Base-by-base conservation (phyloP, 2,113 vertebrate genomes). In the Toxostoma redivivum region DNA sequence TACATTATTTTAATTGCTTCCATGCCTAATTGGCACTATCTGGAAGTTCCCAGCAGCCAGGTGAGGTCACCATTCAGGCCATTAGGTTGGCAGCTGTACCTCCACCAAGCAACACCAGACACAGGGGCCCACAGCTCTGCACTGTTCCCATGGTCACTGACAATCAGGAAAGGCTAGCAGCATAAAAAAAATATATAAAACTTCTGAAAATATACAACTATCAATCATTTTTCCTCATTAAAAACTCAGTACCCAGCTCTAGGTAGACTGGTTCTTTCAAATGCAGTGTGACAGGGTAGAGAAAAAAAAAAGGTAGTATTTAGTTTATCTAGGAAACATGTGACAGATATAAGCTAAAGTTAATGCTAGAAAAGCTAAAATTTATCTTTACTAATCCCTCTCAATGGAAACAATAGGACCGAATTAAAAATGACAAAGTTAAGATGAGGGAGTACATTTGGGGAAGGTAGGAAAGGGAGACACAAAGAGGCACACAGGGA, bases 311-410 rank as follows among this genome's bases (percentile, higher is more conserved):
- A 28, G 27, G 44, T 31, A 54, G 25, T 71, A 80, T 87, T 96
- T 88, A 79, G 60, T 67, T 84, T 81, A 92, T 31, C 62, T 17
- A 64, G n/a, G 74, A 90, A 84, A 90, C 6, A 1, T 69, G 70
- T 82, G 89, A 92, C 89, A 95, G 40, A 48, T 91, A 81, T 13
- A 92, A 94, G 76, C 85, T 79, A 81, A 84, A 37, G 78, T 76
- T 90, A 95, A 95, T 79, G 69, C 57, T 27, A 60, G 1, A 0
- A 87, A 90, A 90, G 86, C 79, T 48, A 72, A 86, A 66, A 93
- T 92, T 93, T 95, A 90, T 47, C 78, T 96, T 85, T 64, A 83
- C n/a, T 96, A 96, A 95, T 92, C 92, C 78, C 44, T 54, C 90
- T 54, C 64, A 84, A 9, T 15, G 60, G 74, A 95, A 96, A 92